Conservation (phyloP, 2,797 vertebrate genomes). For the Emydoidea blandingii region DNA sequence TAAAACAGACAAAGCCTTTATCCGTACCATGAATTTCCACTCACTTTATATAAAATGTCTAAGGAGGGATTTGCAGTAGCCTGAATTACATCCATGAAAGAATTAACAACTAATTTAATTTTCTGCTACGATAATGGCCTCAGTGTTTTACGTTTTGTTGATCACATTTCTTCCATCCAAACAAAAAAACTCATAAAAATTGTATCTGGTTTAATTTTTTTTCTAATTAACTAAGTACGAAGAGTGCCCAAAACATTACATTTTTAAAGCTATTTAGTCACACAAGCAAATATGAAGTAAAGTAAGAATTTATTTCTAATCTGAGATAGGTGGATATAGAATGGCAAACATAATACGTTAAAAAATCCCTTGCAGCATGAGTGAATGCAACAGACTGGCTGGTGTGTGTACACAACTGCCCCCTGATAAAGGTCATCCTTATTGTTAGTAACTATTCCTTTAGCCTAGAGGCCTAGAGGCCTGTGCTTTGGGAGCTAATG, state of each 20-base stretch:
- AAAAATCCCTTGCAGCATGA: not conserved
- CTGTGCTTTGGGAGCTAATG: not conserved
- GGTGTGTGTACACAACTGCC: not conserved
- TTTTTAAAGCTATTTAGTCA: not conserved
- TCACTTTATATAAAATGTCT: slow-evolving; percentile 75
- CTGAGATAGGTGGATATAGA: not conserved
- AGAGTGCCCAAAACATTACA: not conserved
- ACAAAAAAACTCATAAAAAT: not conserved
- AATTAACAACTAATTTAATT: slow-evolving; percentile 75
- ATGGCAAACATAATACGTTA: not conserved
- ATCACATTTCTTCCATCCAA: slow-evolving; percentile 51
- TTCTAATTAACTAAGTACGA: not conserved
- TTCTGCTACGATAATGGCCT: slow-evolving; percentile 58
- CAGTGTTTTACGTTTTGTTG: slow-evolving; percentile 65
- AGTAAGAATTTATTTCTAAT: not conserved
- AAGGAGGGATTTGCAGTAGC: slow-evolving; percentile 72
- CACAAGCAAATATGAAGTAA: not conserved
- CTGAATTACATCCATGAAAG: slow-evolving; percentile 67
- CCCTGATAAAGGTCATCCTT: not conserved
- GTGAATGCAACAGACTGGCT: not conserved
- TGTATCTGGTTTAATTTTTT: not conserved
- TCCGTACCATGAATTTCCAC: slow-evolving; percentile 72
- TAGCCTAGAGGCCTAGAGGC: not conserved
- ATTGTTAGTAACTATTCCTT: fast-evolving
- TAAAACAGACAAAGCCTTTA: slow-evolving; percentile 74